Conservation (phyloP, 2,797 vertebrate genomes). For the Danio jaintianensis region DNA sequence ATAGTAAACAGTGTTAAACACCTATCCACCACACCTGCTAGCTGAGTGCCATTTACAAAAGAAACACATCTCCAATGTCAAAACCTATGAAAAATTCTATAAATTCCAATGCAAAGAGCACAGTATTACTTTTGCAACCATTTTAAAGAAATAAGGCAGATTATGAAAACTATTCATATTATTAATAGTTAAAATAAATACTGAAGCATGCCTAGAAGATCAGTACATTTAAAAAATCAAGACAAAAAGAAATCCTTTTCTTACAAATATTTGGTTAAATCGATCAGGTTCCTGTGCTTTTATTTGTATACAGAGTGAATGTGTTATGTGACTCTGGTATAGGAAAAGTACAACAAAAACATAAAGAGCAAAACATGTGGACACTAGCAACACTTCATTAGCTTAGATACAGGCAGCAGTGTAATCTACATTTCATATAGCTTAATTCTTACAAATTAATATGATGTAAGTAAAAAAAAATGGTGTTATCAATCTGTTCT, state of each 20-base stretch:
- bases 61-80: constrained; percentile 53
- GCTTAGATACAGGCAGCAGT: constrained; percentile 78
- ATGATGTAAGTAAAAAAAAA: constrained; percentile 70
- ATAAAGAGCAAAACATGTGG: constrained; percentile 62
- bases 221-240: constrained; percentile 59
- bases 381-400: constrained; percentile 65
- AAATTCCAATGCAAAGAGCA: constrained; percentile 75
- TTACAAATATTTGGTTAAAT: constrained; percentile 79
- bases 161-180: constrained; percentile 63
- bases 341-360: constrained; percentile 65
- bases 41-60: constrained; percentile 70
- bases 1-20: constrained; percentile 58
- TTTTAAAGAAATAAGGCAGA: constrained; percentile 74
- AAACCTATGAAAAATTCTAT: constrained; percentile 61
- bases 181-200: constrained; percentile 57
- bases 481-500: constrained; percentile 66
- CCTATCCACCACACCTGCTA: constrained; percentile 52
- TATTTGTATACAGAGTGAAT: constrained; percentile 69
- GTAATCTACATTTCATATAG: constrained; percentile 68
- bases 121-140: constrained; percentile 85
- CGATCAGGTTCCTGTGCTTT: constrained; percentile 80
- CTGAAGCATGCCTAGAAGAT: constrained; percentile 67
- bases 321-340: constrained; percentile 58
- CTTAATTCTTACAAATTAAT: constrained; percentile 68
- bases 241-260: constrained; percentile 41